Conservation (phyloP, 2,888 invertebrate species). For the Miltochrista miniata region DNA sequence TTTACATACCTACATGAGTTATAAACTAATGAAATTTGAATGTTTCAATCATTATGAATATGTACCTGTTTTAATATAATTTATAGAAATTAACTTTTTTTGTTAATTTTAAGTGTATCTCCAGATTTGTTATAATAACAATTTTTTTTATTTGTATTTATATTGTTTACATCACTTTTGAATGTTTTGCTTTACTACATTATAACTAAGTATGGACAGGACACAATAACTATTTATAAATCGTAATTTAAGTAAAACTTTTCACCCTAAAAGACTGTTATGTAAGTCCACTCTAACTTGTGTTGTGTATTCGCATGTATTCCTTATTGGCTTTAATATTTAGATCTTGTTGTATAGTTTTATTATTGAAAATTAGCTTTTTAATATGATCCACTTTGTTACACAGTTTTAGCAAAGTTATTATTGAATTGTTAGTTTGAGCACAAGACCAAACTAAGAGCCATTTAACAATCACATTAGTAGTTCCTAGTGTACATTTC, state of each 20-base stretch:
- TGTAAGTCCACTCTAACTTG: constrained; percentile 61
- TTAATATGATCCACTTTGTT: constrained; percentile 14
- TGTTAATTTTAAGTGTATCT: background rate
- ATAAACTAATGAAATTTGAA: too few relatives aligned
- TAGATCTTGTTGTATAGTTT: constrained; percentile 23
- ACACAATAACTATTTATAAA: constrained; percentile 56
- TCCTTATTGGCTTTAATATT: constrained; percentile 25
- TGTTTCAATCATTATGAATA: too few relatives aligned
- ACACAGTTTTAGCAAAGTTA: constrained; percentile 11
- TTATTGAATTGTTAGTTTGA: constrained; percentile 1
- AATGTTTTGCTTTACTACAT: background rate
- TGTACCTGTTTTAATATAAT: too few relatives aligned
- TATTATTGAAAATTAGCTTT: constrained; percentile 16
- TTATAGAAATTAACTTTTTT: background rate
- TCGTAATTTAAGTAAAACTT: constrained; percentile 42
- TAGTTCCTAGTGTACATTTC: too few relatives aligned
- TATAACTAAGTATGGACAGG: constrained; percentile 32
- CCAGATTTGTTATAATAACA: background rate
- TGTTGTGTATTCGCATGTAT: constrained; percentile 49
- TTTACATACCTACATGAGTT: too few relatives aligned
- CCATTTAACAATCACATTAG: background rate
- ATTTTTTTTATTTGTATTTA: background rate
- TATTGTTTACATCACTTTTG: background rate
- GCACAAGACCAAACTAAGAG: background rate
- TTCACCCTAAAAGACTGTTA: constrained; percentile 71